Evolutionary conservation across 64 coral and sea anemone species (phyloP), one percentile per base, ranked within the genome.

Genomic region (Hydrozoanthus tunicans): DNA sequence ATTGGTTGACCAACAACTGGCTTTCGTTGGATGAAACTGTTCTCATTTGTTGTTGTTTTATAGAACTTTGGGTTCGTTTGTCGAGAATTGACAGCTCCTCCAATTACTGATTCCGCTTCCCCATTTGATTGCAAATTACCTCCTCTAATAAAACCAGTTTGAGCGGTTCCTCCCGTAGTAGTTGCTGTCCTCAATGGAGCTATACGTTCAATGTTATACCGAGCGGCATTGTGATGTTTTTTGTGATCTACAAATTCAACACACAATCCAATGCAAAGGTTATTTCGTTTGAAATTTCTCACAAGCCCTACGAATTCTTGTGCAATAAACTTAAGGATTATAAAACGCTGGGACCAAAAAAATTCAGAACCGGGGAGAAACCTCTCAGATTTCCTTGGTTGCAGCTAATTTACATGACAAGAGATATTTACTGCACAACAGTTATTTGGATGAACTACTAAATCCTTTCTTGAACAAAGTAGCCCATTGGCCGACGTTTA

Each of bases 31-130:
- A 10, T 57, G 65, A 85, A 85, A 26, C 51, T 85, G 12, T 71
- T 71, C 51, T 71, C 82, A 85, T 71, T 85, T 70, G 15, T 9
- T 24, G 82, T 65, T 11, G 70, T 24, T 54, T 57, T 70, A 65
- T 85, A 70, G 70, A 85, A 26, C 15, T 85, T 85, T 55, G 82
- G 82, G 43, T 57, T 85, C 15, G 82, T 70, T 85, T 70, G 15
- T 67, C 82, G 64, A 8, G 82, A 4, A 5, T 85, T 69, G 17
- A 70, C 17, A 58, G 65, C 64, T 24, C 64, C 64, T n/a, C 65
- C 7, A 85, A 70, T 56, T 17, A 57, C 64, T 25, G 53, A 71
- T 6, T 56, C 17, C 6, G 65, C 58, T 17, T 84, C 81, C 6
- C 81, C 53, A 7, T 85, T n/a, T 53, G 70, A 52, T 52, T 20